These are phyloP conservation scores for Rhingia rostrata DNA, from an alignment of 2,888 invertebrate species.

Conservation along the genomic window DNA sequence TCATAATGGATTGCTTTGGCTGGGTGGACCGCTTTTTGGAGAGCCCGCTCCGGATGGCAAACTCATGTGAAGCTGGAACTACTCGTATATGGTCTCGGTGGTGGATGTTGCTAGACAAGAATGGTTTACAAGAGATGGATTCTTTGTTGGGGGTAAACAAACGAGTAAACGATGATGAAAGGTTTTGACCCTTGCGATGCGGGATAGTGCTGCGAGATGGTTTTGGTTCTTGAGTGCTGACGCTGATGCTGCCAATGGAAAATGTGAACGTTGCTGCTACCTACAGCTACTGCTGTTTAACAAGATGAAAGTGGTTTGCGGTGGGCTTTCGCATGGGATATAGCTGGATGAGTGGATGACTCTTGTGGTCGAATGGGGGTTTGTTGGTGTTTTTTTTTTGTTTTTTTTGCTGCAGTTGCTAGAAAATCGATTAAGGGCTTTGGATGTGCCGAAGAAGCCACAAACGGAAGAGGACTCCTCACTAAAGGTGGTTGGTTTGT, in stretches of 20 bases:
- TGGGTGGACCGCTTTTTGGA: conserved; percentile 63
- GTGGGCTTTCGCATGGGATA: conserved; percentile 10
- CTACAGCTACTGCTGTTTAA: conserved; percentile 50
- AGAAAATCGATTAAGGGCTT: not conserved
- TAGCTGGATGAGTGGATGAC: conserved; percentile 62
- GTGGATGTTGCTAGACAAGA: conserved; percentile 24
- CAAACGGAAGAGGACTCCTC: conserved; percentile 13
- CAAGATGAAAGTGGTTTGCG: conserved; percentile 66
- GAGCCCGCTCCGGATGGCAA: conserved; percentile 25
- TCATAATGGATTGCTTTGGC: conserved; percentile 73
- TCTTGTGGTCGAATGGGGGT: conserved; percentile 31
- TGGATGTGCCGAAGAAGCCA: not conserved
- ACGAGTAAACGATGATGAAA: conserved; percentile 74
- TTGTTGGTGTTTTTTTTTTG: not conserved
- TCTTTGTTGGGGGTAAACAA: conserved; percentile 72
- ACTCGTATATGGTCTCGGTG: not conserved
- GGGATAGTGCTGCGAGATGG: conserved; percentile 36
- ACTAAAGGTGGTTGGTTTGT: conserved; percentile 37
- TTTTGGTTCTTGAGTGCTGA: conserved; percentile 47
- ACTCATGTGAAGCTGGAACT: conserved; percentile 44
- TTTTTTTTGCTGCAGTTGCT: not conserved
- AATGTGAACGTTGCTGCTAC: not conserved
- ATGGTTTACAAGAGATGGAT: conserved; percentile 62
- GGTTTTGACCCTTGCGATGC: conserved; percentile 69
- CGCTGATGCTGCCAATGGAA: conserved; percentile 21